phyloP scores from a whole-genome alignment of 2,888 invertebrate genomes.

The Scaptomyza tumidula region DNA sequence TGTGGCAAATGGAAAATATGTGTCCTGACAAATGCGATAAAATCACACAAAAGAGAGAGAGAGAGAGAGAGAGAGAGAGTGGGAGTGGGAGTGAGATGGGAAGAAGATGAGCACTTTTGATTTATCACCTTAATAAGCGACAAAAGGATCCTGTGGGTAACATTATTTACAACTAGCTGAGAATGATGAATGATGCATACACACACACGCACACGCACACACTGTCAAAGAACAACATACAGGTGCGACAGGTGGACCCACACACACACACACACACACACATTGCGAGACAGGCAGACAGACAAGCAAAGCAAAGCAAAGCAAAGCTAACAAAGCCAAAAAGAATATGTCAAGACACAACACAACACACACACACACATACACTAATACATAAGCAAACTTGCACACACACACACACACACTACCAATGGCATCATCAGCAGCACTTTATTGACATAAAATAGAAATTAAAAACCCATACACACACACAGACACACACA shows the following conservation, averaged over 20 bases:
- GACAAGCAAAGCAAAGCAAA: conserved; percentile 22
- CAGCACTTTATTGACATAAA: conserved; percentile 57
- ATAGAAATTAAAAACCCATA: conserved; percentile 58
- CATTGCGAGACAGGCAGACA: not conserved
- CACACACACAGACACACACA: conserved; percentile 15
- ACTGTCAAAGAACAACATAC: not conserved
- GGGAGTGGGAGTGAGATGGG: not conserved
- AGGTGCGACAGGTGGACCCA: conserved; percentile 8
- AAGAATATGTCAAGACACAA: conserved; percentile 31
- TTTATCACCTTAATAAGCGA: conserved; percentile 81
- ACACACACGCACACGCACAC: conserved; percentile 2
- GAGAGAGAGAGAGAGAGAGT: not conserved
- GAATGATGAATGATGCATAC: conserved; percentile 77
- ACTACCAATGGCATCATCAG: conserved; percentile 50
- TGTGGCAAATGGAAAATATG: conserved; percentile 39
- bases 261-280: not conserved
- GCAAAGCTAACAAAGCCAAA: conserved; percentile 38
- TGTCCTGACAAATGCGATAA: conserved; percentile 2
- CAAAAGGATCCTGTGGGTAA: conserved; percentile 77
- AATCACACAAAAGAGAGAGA: not conserved
- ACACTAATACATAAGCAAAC: conserved; percentile 6
- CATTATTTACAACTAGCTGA: conserved; percentile 79
- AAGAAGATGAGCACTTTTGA: conserved; percentile 58
- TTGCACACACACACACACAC: conserved; percentile 6
- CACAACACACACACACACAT: conserved; percentile 7